Conservation (phyloP, 2,888 invertebrate genomes). For the Aleiodes testaceus region DNA sequence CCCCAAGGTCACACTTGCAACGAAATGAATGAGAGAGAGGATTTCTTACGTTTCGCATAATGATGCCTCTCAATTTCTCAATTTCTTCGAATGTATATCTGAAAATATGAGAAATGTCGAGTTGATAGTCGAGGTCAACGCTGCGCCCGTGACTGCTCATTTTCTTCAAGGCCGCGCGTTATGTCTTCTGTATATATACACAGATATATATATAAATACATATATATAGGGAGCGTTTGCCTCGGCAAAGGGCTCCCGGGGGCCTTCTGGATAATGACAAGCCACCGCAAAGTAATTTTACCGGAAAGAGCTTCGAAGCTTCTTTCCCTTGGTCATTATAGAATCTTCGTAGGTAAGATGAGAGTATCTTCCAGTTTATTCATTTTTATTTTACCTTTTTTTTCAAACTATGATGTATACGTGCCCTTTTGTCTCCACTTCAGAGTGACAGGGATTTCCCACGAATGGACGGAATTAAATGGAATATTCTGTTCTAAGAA, state of each 20-base stretch:
- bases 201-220: not conserved
- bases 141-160: conserved; percentile 45
- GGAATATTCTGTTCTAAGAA: no score
- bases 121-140: conserved; percentile 46
- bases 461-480: conserved; percentile 33
- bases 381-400: conserved; percentile 1
- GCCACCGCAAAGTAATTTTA: conserved; percentile 57
- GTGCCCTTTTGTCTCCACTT: conserved; percentile 32
- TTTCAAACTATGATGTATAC: conserved; percentile 18
- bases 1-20: no score
- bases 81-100: conserved; percentile 32
- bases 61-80: conserved; percentile 9
- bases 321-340: conserved; percentile 51
- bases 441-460: conserved; percentile 41
- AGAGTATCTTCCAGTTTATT: conserved; percentile 49
- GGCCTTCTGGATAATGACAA: conserved; percentile 57
- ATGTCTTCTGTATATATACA: conserved; percentile 32
- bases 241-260: conserved; percentile 27
- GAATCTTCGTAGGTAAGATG: conserved; percentile 52
- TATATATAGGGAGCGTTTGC: conserved; percentile 24
- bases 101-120: conserved; percentile 27
- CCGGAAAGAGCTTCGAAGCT: conserved; percentile 53
- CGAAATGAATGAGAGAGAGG: no score
- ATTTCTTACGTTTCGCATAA: not conserved
- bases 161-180: conserved; percentile 50